Conservation (phyloP, 2,113 vertebrate genomes). For the Channa argus region DNA sequence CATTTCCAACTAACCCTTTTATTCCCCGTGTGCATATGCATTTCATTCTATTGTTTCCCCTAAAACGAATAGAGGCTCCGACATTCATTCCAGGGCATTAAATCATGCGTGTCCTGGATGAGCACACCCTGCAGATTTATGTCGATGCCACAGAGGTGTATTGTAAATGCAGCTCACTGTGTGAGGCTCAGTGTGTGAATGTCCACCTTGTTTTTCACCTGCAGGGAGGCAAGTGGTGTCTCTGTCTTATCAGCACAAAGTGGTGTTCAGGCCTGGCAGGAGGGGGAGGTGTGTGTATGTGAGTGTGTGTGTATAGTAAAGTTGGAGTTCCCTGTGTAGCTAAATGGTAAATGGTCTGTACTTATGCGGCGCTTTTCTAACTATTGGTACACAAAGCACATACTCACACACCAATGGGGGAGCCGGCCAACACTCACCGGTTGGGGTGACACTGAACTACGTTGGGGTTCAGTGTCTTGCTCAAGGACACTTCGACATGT, state of each 20-base stretch:
- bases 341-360: too few species aligned
- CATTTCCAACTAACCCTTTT: constrained; percentile 38
- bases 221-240: constrained; percentile 47
- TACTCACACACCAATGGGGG: too few species aligned
- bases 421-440: too few species aligned
- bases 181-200: constrained; percentile 38
- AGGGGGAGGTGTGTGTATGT: background rate
- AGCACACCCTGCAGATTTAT: constrained; percentile 57
- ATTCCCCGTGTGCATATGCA: constrained; percentile 29
- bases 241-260: constrained; percentile 64
- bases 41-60: constrained; percentile 49
- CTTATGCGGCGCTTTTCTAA: too few species aligned
- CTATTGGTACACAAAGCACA: too few species aligned
- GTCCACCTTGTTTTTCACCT: constrained; percentile 62
- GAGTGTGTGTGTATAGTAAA: background rate
- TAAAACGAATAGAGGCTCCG: constrained; percentile 46
- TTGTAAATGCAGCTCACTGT: constrained; percentile 52
- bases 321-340: background rate
- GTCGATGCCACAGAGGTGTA: constrained; percentile 47
- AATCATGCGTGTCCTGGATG: constrained; percentile 54
- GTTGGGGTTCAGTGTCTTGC: too few species aligned
- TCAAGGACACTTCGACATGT: too few species aligned
- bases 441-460: too few species aligned
- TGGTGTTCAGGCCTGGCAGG: constrained; percentile 49
- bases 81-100: constrained; percentile 45